phyloP scores from a whole-genome alignment of 2,888 invertebrate genomes.

The Anoplius nigerrimus region DNA sequence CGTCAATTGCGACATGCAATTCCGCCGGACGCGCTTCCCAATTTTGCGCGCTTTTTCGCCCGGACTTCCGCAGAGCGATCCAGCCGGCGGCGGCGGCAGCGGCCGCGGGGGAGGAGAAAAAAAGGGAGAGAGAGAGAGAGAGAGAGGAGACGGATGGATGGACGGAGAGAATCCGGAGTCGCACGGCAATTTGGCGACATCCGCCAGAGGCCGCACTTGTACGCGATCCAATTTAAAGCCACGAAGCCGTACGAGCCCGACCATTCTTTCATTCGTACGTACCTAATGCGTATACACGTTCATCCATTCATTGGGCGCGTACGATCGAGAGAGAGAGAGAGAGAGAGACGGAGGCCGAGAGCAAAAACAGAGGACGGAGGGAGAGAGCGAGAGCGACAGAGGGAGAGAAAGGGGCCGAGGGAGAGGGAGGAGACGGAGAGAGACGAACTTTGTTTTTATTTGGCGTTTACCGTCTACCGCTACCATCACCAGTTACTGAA shows the following conservation, averaged over 20 bases:
- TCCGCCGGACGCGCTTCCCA: no score
- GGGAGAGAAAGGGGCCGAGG: slow-evolving; percentile 20
- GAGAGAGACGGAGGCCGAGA: slow-evolving; percentile 10
- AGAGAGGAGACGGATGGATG: slow-evolving; percentile 25
- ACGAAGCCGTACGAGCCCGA: slow-evolving; percentile 64
- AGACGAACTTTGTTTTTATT: slow-evolving; percentile 65
- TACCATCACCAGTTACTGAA: slow-evolving; percentile 46
- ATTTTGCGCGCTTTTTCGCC: not conserved
- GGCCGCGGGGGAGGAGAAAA: slow-evolving; percentile 10
- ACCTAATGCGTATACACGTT: slow-evolving; percentile 43
- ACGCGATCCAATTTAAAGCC: slow-evolving; percentile 72
- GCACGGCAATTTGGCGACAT: slow-evolving; percentile 74
- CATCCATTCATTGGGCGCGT: slow-evolving; percentile 58
- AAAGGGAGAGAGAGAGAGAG: slow-evolving; percentile 30
- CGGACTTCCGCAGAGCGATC: slow-evolving; percentile 5
- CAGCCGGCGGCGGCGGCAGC: slow-evolving; percentile 8
- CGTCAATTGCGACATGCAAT: no score
- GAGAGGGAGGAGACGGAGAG: slow-evolving; percentile 25
- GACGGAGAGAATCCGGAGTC: slow-evolving; percentile 64
- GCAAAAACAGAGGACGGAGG: slow-evolving; percentile 19
- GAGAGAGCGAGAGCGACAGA: slow-evolving; percentile 4
- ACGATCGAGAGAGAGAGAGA: slow-evolving; percentile 10
- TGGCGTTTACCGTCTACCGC: slow-evolving; percentile 59
- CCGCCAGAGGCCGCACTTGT: slow-evolving; percentile 71
- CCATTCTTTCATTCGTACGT: slow-evolving; percentile 65